Evolutionary conservation across 2,797 vertebrate genomes (phyloP), one percentile per base, ranked within the genome.

Genomic region (Falco concolor): DNA sequence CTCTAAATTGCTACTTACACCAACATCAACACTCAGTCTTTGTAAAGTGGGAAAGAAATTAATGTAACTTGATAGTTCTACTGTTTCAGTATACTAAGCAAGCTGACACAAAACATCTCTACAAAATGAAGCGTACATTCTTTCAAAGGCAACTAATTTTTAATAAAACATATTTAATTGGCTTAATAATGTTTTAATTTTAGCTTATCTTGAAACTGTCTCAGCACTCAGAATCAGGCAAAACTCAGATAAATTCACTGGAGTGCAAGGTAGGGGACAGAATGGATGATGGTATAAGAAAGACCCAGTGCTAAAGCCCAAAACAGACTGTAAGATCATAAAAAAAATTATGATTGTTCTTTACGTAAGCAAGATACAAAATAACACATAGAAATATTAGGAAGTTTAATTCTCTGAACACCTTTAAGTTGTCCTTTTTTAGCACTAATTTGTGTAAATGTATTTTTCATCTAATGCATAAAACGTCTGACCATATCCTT

Each of bases 181-280:
- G 15, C 3, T 57, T 61, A 69, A 23, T 84, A 54, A 75, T 64
- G 24, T 64, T 64, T 76, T 40, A 73, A 68, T 60, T 40, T 21
- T 13, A 81, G 44, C 5, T 70, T 28, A 81, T 81, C 21, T 78
- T 63, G 19, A 87, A 87, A 81, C 45, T 21, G 63, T 68, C n/a
- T 89, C 49, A 27, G 40, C 19, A 44, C 14, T 70, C 38, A 59
- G 40, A 91, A 74, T 30, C 47, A 38, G 47, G 20, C 20, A 95
- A 84, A 89, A 81, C 10, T 87, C 53, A 16, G 7, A 52, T 18
- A 7, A 72, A 72, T 50, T 16, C 36, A 90, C 12, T 45, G 8
- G 8, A 56, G 9, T 32, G 14, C 0, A 0, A 84, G 12, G 14
- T 2, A 57, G 17, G 22, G 38, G 6, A 49, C 2, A 3, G 87